Evolutionary conservation across 2,888 invertebrate species (phyloP), one percentile per base, ranked within the genome.

Genomic region (Drosophila stalkeri): DNA sequence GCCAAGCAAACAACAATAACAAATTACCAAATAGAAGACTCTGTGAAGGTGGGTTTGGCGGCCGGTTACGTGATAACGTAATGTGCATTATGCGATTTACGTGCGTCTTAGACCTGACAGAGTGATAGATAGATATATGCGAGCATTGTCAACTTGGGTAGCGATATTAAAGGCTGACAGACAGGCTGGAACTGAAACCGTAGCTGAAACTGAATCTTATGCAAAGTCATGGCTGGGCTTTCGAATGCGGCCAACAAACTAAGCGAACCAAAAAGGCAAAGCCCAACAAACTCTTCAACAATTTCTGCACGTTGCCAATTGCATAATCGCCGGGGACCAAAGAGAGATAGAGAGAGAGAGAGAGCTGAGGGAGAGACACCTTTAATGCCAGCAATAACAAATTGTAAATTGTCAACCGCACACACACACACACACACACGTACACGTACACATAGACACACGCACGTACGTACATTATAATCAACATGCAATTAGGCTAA

Each of bases 221-320:
- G 90, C 86, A 89, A 87, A 86, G 86, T 86, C 86, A 86, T 87
- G 88, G 86, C 69, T 77, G 69, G 77, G 72, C 89, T 81, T 76
- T 77, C 76, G 71, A 80, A 77, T 67, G 74, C 56, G 82, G 62
- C 57, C 73, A 75, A 66, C 78, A 73, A 71, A 71, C 80, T 70
- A 64, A 70, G 47, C 71, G 72, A 70, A 72, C 73, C 72, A 68
- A 55, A 75, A 73, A 79, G 71, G 72, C 67, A 79, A 66, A 65
- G 51, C 55, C 73, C 72, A 80, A 64, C 64, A 67, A 72, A 55
- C 69, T 72, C 80, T 73, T 80, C 69, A 76, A 56, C 86, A 85
- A 81, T 85, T 86, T 85, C 85, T 89, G 85, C 89, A 85, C 89
- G 81, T 85, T 85, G 86, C 79, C 86, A 81, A 83, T 85, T 85